These are phyloP conservation scores for Panagrolaimus sp. DNA, from an alignment of 1,140 invertebrate genomes.

Conservation along the genomic window DNA sequence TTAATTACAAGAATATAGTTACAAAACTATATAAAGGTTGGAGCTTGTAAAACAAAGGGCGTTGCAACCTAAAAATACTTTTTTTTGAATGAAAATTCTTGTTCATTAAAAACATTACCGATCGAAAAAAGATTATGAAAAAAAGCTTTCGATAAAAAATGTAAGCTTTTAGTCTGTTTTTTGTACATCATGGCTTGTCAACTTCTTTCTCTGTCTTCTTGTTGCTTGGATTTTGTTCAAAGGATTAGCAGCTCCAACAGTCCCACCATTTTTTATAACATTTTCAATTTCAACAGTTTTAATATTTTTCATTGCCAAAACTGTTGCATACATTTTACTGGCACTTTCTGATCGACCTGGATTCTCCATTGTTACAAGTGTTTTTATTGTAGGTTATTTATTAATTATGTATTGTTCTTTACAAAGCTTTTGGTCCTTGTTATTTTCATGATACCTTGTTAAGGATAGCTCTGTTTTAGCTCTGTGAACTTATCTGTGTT, in stretches of 20 bases:
- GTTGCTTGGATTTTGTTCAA: too few species aligned
- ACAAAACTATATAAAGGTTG: too few species aligned
- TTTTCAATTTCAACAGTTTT: background rate
- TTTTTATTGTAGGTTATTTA: background rate
- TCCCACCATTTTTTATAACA: conserved; percentile 14
- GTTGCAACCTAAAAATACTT: too few species aligned
- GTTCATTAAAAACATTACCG: too few species aligned
- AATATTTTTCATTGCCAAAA: background rate
- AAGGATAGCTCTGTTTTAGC: background rate
- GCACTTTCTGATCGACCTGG: background rate
- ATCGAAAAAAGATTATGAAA: too few species aligned
- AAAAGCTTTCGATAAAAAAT: too few species aligned
- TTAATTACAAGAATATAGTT: too few species aligned
- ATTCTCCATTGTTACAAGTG: background rate
- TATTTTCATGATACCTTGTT: background rate
- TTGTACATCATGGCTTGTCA: too few species aligned
- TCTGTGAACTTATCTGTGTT: background rate
- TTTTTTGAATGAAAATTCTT: too few species aligned
- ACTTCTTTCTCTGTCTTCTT: too few species aligned
- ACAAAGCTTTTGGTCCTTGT: background rate
- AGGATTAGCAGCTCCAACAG: background rate
- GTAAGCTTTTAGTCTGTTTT: too few species aligned
- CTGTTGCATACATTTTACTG: background rate
- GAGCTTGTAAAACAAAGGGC: too few species aligned
- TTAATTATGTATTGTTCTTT: background rate